These are phyloP conservation scores for Achroia grisella DNA, from an alignment of 1,140 invertebrate species.

Conservation along the genomic window DNA sequence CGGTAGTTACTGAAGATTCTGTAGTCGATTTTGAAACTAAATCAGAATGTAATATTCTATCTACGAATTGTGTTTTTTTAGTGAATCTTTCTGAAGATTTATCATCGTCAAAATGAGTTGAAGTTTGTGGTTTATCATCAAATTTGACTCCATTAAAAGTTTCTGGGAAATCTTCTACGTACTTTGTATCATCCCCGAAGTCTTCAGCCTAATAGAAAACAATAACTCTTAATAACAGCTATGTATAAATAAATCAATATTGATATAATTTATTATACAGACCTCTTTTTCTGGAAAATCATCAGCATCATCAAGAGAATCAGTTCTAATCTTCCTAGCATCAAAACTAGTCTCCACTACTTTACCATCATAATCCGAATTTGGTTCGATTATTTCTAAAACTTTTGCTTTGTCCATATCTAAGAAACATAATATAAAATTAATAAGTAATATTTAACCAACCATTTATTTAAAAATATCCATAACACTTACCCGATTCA, in stretches of 20 bases:
- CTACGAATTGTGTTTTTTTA: conserved; percentile 50
- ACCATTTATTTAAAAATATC: neutral
- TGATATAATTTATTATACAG: conserved; percentile 5
- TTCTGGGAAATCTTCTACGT: conserved; percentile 20
- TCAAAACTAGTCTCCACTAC: conserved; percentile 59
- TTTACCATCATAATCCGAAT: conserved; percentile 61
- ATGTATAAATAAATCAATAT: neutral
- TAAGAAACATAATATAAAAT: conserved; percentile 12
- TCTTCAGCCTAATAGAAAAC: conserved; percentile 47
- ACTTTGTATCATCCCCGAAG: conserved; percentile 50
- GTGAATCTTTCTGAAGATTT: conserved; percentile 27
- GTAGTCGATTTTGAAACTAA: conserved; percentile 63
- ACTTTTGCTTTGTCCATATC: conserved; percentile 73
- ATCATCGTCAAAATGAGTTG: conserved; percentile 18
- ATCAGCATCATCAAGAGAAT: conserved; percentile 70
- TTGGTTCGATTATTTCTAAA: conserved; percentile 70
- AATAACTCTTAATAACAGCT: neutral
- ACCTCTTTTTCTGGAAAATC: conserved; percentile 72
- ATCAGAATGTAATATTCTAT: conserved; percentile 47
- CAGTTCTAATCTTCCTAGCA: conserved; percentile 62
- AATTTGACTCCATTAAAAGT: conserved; percentile 13
- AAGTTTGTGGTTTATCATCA: conserved; percentile 20
- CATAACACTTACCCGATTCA: conserved; percentile 59
- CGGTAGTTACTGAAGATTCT: conserved; percentile 62
- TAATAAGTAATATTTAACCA: neutral